A percentile compares a stretch with the other conserved stretches of the same genome.
phyloP scores from a whole-genome alignment of 35 echinoderm and acorn worm species.

The Lytechinus pictus region DNA sequence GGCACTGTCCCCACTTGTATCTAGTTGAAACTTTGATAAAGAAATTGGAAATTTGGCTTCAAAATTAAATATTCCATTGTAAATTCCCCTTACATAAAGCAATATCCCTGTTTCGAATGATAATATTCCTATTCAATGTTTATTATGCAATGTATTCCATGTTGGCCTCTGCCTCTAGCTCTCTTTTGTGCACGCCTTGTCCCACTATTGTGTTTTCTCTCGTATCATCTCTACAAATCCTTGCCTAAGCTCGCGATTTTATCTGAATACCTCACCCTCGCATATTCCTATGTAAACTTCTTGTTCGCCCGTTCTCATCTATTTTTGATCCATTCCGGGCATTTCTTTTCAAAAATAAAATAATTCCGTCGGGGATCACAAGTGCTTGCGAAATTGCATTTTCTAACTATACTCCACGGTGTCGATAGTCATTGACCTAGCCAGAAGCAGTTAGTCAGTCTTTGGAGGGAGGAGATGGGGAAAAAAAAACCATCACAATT shows the following conservation, averaged over 20 bases:
- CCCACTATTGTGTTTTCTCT: not conserved
- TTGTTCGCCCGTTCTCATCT: not conserved
- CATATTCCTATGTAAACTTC: no score
- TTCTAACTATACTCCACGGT: not conserved
- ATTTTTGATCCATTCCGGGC: not conserved
- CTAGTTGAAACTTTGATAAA: no score
- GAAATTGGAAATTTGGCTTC: no score
- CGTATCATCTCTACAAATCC: not conserved
- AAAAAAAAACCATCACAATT: not conserved
- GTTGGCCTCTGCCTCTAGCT: not conserved
- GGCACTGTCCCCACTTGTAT: no score
- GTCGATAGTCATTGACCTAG: not conserved
- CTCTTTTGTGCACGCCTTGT: not conserved
- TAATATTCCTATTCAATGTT: no score
- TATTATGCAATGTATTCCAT: not conserved
- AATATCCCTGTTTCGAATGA: no score
- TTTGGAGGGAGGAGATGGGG: not conserved
- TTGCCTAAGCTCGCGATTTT: not conserved
- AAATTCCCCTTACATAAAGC: no score
- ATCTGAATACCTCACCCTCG: no score
- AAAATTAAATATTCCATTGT: no score
- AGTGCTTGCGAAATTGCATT: slow-evolving; percentile 10
- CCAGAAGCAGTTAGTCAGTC: not conserved
- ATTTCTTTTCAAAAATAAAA: not conserved
- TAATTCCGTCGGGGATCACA: not conserved